Percentiles rank a stretch among this genome's conserved stretches.
These are phyloP conservation scores for Euleptes europaea DNA, from an alignment of 2,113 vertebrate species.

Conservation along the genomic window DNA sequence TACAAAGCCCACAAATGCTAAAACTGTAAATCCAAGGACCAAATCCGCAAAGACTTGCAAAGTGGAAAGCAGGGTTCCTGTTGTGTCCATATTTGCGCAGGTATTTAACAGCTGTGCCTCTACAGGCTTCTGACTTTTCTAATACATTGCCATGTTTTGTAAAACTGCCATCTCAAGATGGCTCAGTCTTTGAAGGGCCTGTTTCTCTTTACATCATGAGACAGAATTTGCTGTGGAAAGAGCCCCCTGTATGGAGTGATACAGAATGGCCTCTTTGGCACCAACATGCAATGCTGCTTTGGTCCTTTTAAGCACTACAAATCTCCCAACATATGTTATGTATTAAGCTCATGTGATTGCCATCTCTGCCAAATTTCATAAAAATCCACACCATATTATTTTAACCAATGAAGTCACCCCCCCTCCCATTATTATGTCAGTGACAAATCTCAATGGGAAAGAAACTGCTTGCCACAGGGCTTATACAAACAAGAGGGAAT, in stretches of 20 bases:
- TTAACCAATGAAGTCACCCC: conserved; percentile 21
- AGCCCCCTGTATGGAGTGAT: not conserved
- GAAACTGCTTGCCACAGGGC: not conserved
- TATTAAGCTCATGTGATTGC: conserved; percentile 18
- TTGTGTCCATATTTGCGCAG: conserved; percentile 1
- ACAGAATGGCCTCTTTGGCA: not conserved
- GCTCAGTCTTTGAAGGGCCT: not conserved
- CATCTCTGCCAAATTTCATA: conserved; percentile 34
- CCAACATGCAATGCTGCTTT: not conserved
- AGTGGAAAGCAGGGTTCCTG: not conserved
- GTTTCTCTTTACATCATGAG: conserved; percentile 5
- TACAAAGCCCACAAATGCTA: not conserved
- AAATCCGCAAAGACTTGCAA: not conserved
- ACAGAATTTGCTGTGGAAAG: not conserved
- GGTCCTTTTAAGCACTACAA: not conserved
- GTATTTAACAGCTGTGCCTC: not conserved
- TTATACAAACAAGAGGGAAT: not conserved
- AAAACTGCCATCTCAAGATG: not conserved
- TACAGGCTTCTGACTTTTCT: not conserved
- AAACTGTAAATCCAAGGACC: not conserved
- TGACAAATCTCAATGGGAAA: conserved; percentile 4
- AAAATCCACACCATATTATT: conserved; percentile 23
- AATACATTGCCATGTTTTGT: not conserved
- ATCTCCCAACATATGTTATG: conserved; percentile 32
- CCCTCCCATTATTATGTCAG: conserved; percentile 14